Percentiles rank a stretch among this genome's conserved stretches.
Conservation (phyloP, 2,888 invertebrate genomes). For the Andrena hattorfiana region DNA sequence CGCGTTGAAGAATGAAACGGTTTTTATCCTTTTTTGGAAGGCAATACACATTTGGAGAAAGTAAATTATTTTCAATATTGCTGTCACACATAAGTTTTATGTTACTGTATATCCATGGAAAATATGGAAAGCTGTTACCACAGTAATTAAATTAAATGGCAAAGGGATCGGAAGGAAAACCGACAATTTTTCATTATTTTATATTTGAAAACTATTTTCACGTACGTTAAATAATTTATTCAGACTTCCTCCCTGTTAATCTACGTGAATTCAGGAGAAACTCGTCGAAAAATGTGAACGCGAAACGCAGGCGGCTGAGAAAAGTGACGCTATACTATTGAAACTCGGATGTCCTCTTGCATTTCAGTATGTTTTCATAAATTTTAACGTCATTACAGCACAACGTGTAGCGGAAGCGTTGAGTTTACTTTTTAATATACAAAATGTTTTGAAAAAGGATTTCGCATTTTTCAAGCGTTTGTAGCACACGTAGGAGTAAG, state of each 20-base stretch:
- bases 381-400: slow-evolving; percentile 1
- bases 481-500: not conserved
- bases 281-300: not conserved
- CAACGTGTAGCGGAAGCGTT: slow-evolving; percentile 6
- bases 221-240: not conserved
- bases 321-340: not conserved
- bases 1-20: too few species aligned
- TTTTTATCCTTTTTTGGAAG: too few species aligned
- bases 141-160: not conserved
- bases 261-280: not conserved
- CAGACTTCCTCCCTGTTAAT: not conserved
- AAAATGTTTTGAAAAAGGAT: not conserved
- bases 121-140: not conserved
- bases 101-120: not conserved
- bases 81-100: too few species aligned
- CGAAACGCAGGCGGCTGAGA: not conserved
- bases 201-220: not conserved
- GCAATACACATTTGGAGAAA: too few species aligned
- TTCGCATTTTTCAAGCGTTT: not conserved
- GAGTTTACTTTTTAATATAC: not conserved
- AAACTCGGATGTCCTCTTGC: slow-evolving; percentile 12
- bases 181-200: not conserved
- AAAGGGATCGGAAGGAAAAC: not conserved
- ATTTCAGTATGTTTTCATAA: slow-evolving; percentile 17
- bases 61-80: too few species aligned